Evolutionary conservation across 2,888 invertebrate genomes (phyloP).

Genomic region (Leucophenga maculata): DNA sequence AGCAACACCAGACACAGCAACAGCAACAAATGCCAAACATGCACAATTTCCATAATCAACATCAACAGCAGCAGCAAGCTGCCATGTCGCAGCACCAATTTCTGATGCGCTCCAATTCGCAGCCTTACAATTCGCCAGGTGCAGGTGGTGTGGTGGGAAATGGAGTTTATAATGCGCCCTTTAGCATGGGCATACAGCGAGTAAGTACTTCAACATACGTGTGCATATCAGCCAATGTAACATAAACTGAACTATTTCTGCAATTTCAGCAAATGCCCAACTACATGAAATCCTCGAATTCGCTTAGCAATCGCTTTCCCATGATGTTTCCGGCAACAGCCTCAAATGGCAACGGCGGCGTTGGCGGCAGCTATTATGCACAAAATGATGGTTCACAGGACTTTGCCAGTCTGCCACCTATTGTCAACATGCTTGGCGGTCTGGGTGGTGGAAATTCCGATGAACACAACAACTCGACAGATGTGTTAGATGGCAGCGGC

Average conservation of each 20-base stretch:
- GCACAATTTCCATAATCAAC: constrained; percentile 29
- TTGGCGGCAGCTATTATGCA: constrained; percentile 44
- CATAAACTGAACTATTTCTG: constrained; percentile 8
- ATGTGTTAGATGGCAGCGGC: constrained; percentile 68
- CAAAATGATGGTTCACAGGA: constrained; percentile 71
- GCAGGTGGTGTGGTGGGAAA: constrained; percentile 29
- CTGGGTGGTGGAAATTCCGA: constrained; percentile 54
- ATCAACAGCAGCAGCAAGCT: constrained; percentile 37
- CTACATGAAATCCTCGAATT: constrained; percentile 60
- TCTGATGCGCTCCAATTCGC: constrained; percentile 55
- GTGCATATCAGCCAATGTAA: neutral
- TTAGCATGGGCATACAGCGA: constrained; percentile 69
- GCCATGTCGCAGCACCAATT: constrained; percentile 50
- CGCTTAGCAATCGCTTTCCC: constrained; percentile 64
- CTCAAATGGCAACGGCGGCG: constrained; percentile 29
- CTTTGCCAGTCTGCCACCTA: constrained; percentile 81
- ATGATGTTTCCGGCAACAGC: constrained; percentile 59
- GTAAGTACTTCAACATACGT: constrained; percentile 43
- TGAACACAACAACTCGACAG: constrained; percentile 68
- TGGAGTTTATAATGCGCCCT: constrained; percentile 56
- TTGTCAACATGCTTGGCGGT: constrained; percentile 74
- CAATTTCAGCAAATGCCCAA: constrained; percentile 52
- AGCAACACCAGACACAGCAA: constrained; percentile 5
- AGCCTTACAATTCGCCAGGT: constrained; percentile 40
- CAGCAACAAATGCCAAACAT: constrained; percentile 12